Evolutionary conservation across 2,797 vertebrate species (phyloP).

Genomic region (Epinephelus awoara): DNA sequence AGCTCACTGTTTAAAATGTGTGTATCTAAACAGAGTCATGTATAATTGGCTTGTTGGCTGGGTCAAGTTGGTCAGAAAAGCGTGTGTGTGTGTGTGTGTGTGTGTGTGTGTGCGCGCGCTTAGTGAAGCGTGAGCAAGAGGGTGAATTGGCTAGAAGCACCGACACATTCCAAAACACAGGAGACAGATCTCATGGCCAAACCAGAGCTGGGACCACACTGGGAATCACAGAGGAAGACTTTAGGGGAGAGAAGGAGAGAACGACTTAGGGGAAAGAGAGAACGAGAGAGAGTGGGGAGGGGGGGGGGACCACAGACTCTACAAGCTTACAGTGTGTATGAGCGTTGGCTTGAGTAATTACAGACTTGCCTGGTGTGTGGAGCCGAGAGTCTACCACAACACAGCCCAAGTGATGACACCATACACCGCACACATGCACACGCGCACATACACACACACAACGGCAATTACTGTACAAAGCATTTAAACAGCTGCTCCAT

Average conservation of each 20-base stretch:
- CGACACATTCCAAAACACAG: slow-evolving; percentile 75
- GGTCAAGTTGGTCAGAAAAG: slow-evolving; percentile 39
- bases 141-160: slow-evolving; percentile 57
- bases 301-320: slow-evolving; percentile 67
- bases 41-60: slow-evolving; percentile 49
- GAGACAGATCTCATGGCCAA: slow-evolving; percentile 77
- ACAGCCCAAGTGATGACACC: slow-evolving; percentile 82
- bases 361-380: slow-evolving; percentile 83
- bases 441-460: slow-evolving; percentile 33
- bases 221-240: slow-evolving; percentile 76
- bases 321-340: slow-evolving; percentile 75
- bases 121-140: slow-evolving; percentile 56
- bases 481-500: slow-evolving; percentile 79
- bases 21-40: slow-evolving; percentile 46
- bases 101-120: slow-evolving; percentile 29
- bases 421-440: slow-evolving; percentile 64
- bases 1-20: slow-evolving; percentile 49
- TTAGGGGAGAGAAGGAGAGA: slow-evolving; percentile 46
- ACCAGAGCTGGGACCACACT: slow-evolving; percentile 75
- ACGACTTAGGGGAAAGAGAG: slow-evolving; percentile 13
- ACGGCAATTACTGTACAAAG: slow-evolving; percentile 74
- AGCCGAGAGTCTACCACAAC: slow-evolving; percentile 87
- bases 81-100: slow-evolving; percentile 28
- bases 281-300: slow-evolving; percentile 8
- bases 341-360: slow-evolving; percentile 81